A percentile compares a stretch with the other conserved stretches of the same genome.
Conservation (phyloP, 2,888 invertebrate genomes). For the Drosophila prostipennis region DNA sequence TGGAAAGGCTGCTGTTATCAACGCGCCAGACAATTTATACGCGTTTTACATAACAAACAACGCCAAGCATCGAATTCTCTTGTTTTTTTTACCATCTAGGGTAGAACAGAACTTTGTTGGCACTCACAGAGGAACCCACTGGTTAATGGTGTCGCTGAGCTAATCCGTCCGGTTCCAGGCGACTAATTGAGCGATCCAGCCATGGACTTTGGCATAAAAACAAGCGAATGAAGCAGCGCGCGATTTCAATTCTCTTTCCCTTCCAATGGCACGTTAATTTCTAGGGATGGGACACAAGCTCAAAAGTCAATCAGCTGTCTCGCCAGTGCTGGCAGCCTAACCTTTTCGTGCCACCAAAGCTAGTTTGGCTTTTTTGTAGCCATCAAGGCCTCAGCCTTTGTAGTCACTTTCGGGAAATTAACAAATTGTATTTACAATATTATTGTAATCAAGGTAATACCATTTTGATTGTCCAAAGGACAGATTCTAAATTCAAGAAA, state of each 20-base stretch:
- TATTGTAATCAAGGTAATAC: too few relatives aligned
- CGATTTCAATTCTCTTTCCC: slow-evolving; percentile 27
- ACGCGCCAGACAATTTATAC: slow-evolving; percentile 25
- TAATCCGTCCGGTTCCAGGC: background rate
- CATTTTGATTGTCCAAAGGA: too few relatives aligned
- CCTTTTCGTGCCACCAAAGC: background rate
- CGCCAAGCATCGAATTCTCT: background rate
- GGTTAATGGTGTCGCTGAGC: background rate
- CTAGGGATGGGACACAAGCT: slow-evolving; percentile 8
- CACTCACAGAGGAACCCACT: slow-evolving; percentile 4
- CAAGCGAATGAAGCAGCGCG: slow-evolving; percentile 21
- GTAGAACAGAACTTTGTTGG: background rate
- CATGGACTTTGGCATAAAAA: slow-evolving; percentile 26
- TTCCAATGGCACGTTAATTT: slow-evolving; percentile 6
- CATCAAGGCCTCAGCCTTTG: too few relatives aligned
- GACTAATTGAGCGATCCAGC: slow-evolving; percentile 6
- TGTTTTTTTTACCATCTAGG: background rate
- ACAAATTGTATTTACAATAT: too few relatives aligned
- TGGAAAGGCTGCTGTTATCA: slow-evolving; percentile 41
- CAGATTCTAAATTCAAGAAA: too few relatives aligned
- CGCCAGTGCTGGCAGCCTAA: background rate
- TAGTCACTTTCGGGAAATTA: too few relatives aligned
- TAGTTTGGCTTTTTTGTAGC: background rate
- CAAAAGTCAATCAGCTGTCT: slow-evolving; percentile 17
- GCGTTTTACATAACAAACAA: slow-evolving; percentile 51